Evolutionary conservation across 2,113 vertebrate species (phyloP).

Genomic region (Mus musculus): DNA sequence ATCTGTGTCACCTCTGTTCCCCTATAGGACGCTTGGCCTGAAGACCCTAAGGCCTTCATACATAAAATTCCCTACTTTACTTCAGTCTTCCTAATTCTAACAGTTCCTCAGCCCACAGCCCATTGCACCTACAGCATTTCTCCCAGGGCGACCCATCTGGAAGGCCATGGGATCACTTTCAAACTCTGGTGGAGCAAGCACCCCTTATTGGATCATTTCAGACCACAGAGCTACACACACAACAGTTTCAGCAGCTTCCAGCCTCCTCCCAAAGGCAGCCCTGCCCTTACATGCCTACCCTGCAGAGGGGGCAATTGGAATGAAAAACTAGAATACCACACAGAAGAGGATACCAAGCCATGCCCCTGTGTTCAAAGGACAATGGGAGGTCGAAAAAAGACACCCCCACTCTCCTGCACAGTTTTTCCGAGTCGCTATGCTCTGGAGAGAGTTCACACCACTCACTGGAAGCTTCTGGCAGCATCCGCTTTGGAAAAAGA

Average conservation of each 20-base stretch:
- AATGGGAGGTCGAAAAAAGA: background rate
- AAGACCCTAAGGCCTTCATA: background rate
- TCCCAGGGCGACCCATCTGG: background rate
- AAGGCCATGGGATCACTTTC: background rate
- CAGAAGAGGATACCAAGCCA: background rate
- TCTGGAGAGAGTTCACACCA: background rate
- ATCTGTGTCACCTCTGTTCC: background rate
- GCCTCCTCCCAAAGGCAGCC: background rate
- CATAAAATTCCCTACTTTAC: background rate
- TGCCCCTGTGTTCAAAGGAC: background rate
- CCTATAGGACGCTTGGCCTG: no score
- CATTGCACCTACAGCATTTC: background rate
- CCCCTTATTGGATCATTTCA: background rate
- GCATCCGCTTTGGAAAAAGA: background rate
- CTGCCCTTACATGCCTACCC: background rate
- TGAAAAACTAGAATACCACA: background rate
- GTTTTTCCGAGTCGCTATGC: background rate
- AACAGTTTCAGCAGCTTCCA: background rate
- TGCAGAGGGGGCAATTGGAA: background rate
- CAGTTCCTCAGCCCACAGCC: background rate
- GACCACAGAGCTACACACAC: background rate
- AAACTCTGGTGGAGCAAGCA: background rate
- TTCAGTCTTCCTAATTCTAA: background rate
- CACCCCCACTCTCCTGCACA: background rate
- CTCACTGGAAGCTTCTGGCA: background rate